phyloP scores from a whole-genome alignment of 2,797 vertebrate species.

The Halcyon leucocephala region DNA sequence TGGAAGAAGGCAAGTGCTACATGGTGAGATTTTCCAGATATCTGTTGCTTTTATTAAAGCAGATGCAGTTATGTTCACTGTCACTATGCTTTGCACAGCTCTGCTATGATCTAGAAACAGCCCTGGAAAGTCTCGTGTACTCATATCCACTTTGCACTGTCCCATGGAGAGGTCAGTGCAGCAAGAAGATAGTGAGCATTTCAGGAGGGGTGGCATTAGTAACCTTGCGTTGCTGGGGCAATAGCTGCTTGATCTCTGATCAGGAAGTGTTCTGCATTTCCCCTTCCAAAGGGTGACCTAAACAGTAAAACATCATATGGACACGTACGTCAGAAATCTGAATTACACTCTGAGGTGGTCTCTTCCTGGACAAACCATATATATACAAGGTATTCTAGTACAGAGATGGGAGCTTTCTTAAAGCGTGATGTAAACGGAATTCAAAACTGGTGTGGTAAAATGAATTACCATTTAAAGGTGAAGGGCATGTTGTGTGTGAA shows the following conservation, averaged over 20 bases:
- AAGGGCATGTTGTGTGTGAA: constrained; percentile 46
- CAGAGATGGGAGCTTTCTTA: not conserved
- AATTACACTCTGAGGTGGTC: accelerated
- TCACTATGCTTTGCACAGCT: not conserved
- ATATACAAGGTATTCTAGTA: not conserved
- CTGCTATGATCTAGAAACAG: not conserved
- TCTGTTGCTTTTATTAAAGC: not conserved
- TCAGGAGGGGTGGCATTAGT: not conserved
- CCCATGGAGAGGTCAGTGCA: not conserved
- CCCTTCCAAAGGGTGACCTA: not conserved
- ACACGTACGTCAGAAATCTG: not conserved
- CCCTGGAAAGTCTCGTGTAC: not conserved
- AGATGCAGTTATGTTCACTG: not conserved
- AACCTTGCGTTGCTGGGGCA: not conserved
- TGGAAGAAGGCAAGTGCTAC: not conserved
- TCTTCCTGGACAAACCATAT: not conserved
- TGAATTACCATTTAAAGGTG: constrained; percentile 60
- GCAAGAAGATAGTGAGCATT: accelerated
- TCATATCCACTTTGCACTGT: not conserved
- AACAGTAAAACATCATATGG: not conserved
- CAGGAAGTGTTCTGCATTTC: not conserved
- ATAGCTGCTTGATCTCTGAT: not conserved
- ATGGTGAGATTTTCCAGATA: not conserved
- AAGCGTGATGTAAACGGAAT: not conserved
- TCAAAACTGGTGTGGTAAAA: not conserved